phyloP scores from a whole-genome alignment of 2,888 invertebrate species.

The Pyrgus malvae region DNA sequence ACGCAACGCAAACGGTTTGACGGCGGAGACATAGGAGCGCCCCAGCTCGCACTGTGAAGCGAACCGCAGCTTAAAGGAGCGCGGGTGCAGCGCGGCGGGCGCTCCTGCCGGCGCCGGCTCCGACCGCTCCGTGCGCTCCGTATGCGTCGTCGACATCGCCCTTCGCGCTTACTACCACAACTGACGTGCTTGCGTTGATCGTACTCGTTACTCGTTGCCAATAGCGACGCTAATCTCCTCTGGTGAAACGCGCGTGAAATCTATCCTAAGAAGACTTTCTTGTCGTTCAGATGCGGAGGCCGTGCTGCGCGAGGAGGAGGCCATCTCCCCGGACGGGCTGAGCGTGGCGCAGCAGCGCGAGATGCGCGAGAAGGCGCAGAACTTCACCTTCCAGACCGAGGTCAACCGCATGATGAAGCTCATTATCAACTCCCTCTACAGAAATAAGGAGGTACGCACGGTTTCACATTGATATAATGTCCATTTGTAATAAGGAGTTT shows the following conservation, averaged over 20 bases:
- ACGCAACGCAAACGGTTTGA: constrained; percentile 63
- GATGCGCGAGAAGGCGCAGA: constrained; percentile 93
- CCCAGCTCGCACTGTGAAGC: constrained; percentile 65
- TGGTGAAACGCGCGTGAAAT: neutral
- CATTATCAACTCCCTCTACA: constrained; percentile 99
- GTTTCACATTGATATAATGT: too few species aligned
- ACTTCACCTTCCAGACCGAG: constrained; percentile 97
- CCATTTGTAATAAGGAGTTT: too few species aligned
- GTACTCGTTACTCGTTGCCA: neutral
- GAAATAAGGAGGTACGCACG: constrained; percentile 94
- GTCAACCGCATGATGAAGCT: constrained; percentile 99
- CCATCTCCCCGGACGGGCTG: constrained; percentile 96
- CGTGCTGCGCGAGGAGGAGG: constrained; percentile 95
- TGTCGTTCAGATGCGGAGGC: constrained; percentile 90
- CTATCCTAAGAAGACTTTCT: neutral
- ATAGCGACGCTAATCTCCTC: neutral
- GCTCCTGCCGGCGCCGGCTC: neutral
- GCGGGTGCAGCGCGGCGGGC: constrained; percentile 33
- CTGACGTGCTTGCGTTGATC: too few species aligned
- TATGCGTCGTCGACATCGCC: constrained; percentile 5
- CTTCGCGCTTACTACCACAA: neutral
- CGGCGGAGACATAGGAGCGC: constrained; percentile 63
- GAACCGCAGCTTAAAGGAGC: constrained; percentile 68
- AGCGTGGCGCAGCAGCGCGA: constrained; percentile 97
- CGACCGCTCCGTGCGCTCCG: constrained; percentile 14